Evolutionary conservation across 2,797 vertebrate genomes (phyloP), one percentile per base, ranked within the genome.

Genomic region (Spea hammondii): DNA sequence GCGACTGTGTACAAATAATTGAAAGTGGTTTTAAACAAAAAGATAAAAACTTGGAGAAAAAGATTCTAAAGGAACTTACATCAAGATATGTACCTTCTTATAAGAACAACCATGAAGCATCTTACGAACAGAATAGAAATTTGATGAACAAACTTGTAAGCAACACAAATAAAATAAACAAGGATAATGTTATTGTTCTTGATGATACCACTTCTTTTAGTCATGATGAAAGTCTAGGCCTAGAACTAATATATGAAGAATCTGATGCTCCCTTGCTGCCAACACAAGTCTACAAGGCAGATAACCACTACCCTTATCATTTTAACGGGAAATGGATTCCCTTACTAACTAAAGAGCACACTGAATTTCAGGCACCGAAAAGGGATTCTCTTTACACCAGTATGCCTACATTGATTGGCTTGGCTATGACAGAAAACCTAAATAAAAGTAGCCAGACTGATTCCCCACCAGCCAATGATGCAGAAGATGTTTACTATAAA

Each of bases 1-100:
- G 96, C 88, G 98, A 99, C 93, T 98, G 97, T 82, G 97, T 98
- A 90, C 96, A 98, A 92, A 98, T 99, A 85, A 96, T 99, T 80
- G 97, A 99, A 91, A 94, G 95, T 67, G 95, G 96, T 86, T 97
- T 96, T 86, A 95, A 93, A 90, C 96, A 96, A 89, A 95, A 94
- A 6, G 97, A 99, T 92, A 98, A 95, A 8, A 95, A 95, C 88
- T 93, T 99, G 83, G 97, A 99, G 91, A 98, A 98, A 91, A 99
- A 97, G 90, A 98, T 99, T 86, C 93, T 99, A 86, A 98, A 98
- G 93, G 98, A 99, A 92, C 96, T 99, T 88, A 95, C 97, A 79
- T 97, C 97, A 87, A 98, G 96, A 90, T 99, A 97, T 86, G 95
- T 98, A 88, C 98, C 98, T 84, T 95, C 97, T 76, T 99, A 98